Evolutionary conservation across 2,888 invertebrate species (phyloP).

Genomic region (Drosophila peninsularis): DNA sequence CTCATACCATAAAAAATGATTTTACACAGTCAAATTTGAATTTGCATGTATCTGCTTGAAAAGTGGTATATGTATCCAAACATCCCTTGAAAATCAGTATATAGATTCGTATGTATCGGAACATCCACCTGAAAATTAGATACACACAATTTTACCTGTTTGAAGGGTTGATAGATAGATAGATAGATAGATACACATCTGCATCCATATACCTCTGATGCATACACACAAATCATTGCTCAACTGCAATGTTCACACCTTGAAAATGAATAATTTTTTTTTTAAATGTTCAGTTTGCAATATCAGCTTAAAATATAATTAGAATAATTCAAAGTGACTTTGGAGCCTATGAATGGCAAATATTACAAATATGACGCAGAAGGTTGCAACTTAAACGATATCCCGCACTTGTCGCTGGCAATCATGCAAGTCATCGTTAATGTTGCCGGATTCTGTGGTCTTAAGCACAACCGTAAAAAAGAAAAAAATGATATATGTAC

Average conservation of each 20-base stretch:
- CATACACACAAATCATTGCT: too few relatives aligned
- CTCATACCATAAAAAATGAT: neutral
- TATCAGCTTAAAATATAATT: too few relatives aligned
- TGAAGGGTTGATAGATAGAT: neutral
- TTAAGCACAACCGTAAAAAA: neutral
- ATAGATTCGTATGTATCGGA: neutral
- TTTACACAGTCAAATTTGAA: neutral
- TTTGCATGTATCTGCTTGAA: neutral
- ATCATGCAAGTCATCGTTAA: constrained; percentile 52
- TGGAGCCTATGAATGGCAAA: too few relatives aligned
- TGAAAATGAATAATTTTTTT: too few relatives aligned
- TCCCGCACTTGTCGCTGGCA: constrained; percentile 48
- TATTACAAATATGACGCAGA: constrained; percentile 12
- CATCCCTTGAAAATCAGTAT: neutral
- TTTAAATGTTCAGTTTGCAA: too few relatives aligned
- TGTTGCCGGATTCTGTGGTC: constrained; percentile 37
- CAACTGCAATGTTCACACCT: too few relatives aligned
- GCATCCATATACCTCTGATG: neutral
- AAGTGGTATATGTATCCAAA: neutral
- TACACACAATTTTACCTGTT: neutral
- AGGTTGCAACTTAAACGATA: constrained; percentile 45
- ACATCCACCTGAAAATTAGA: constrained; percentile 4
- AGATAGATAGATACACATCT: neutral
- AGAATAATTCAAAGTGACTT: neutral
- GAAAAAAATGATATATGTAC: neutral